phyloP scores from a whole-genome alignment of 2,113 vertebrate genomes.

The Eurypyga helias region DNA sequence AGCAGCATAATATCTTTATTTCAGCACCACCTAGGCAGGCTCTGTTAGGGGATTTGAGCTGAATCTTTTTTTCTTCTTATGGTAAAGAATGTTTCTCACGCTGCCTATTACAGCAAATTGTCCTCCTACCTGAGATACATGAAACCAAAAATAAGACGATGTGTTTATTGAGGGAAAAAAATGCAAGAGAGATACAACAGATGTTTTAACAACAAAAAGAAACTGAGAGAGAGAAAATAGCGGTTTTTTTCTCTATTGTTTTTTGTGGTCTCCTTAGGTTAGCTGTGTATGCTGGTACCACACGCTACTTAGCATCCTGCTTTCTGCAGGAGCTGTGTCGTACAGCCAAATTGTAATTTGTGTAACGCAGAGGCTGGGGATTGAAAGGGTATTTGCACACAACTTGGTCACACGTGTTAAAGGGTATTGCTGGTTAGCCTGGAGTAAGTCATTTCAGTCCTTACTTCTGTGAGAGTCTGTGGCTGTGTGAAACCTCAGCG shows the following conservation, averaged over 20 bases:
- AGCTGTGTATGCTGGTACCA: background rate
- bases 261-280: background rate
- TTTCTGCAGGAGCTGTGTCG: background rate
- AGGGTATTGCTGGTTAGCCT: background rate
- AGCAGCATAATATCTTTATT: slow-evolving; percentile 63
- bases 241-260: background rate
- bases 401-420: background rate
- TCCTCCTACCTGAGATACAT: background rate
- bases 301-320: background rate
- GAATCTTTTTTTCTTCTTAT: background rate
- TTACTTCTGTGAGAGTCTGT: background rate
- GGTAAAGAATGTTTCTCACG: background rate
- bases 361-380: background rate
- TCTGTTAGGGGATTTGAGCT: background rate
- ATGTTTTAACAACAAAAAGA: background rate
- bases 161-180: background rate
- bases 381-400: background rate
- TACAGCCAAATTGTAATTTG: background rate
- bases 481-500: background rate
- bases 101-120: background rate
- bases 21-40: slow-evolving; percentile 38
- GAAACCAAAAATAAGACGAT: background rate
- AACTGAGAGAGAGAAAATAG: background rate
- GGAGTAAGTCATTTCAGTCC: background rate
- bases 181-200: background rate